Evolutionary conservation across 2,797 vertebrate species (phyloP).

Genomic region (Hypotaenidia okinawae): DNA sequence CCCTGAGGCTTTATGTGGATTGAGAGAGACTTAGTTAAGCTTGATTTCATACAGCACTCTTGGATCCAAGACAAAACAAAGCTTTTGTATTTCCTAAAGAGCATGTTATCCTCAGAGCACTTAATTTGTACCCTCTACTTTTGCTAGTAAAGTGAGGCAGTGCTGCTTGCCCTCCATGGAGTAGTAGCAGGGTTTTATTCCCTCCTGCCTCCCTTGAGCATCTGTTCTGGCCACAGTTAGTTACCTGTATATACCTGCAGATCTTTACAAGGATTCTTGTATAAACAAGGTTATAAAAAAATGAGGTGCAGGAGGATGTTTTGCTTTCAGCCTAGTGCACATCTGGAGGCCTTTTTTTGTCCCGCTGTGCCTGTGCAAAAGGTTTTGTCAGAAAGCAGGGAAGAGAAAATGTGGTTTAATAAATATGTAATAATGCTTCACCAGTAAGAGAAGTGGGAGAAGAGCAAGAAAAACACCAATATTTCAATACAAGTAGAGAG

Average conservation of each 20-base stretch:
- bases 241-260: constrained; percentile 51
- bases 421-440: background rate
- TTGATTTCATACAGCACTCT: constrained; percentile 20
- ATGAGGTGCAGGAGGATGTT: background rate
- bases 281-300: constrained; percentile 49
- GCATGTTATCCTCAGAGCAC: background rate
- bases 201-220: background rate
- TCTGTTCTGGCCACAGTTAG: constrained; percentile 45
- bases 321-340: background rate
- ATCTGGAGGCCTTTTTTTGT: constrained; percentile 40
- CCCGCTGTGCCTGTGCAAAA: constrained; percentile 21
- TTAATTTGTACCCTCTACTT: background rate
- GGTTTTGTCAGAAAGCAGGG: background rate
- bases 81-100: constrained; percentile 42
- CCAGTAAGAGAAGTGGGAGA: background rate
- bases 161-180: background rate
- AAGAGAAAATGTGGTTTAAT: background rate
- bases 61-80: constrained; percentile 41
- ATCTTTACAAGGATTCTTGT: background rate
- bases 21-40: constrained; percentile 47
- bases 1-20: background rate
- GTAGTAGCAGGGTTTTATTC: background rate
- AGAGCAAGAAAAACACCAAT: background rate
- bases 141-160: background rate
- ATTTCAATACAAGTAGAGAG: background rate